These are phyloP conservation scores for Saguinus midas DNA, from an alignment of 2,113 vertebrate genomes.

Conservation along the genomic window DNA sequence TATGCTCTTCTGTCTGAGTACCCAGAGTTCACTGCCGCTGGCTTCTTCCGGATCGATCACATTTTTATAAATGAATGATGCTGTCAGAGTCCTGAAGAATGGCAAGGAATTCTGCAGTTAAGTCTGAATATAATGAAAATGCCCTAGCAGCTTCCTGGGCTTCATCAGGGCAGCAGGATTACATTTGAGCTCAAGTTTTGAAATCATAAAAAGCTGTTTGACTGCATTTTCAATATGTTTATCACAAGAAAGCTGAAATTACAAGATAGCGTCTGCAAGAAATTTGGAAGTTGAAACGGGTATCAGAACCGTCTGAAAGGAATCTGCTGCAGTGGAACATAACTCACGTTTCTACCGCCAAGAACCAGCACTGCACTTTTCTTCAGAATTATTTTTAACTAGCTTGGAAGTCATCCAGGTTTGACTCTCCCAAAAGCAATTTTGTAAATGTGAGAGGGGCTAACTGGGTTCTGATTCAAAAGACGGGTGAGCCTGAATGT, in stretches of 20 bases:
- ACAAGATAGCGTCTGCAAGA: conserved; percentile 60
- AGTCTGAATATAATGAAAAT: conserved; percentile 43
- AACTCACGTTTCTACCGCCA: not conserved
- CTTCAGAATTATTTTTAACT: conserved; percentile 74
- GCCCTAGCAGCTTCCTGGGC: not conserved
- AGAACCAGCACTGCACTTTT: conserved; percentile 38
- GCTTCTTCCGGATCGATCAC: conserved; percentile 13
- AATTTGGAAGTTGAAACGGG: conserved; percentile 54
- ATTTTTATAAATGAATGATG: conserved; percentile 56
- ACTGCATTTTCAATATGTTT: conserved; percentile 64
- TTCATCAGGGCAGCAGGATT: conserved; percentile 52
- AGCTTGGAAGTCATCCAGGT: conserved; percentile 66
- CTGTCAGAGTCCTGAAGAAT: conserved; percentile 56
- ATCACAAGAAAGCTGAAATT: conserved; percentile 65
- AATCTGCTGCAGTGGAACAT: not conserved
- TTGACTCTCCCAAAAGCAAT: conserved; percentile 61
- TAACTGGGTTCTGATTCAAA: conserved; percentile 51
- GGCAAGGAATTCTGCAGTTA: not conserved
- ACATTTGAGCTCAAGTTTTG: conserved; percentile 61
- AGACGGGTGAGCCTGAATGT: conserved; percentile 43
- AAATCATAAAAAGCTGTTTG: conserved; percentile 69
- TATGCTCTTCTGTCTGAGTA: conserved; percentile 40
- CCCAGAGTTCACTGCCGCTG: conserved; percentile 57
- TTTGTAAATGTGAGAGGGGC: conserved; percentile 58
- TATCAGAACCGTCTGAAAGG: conserved; percentile 26